Conservation (phyloP, 2,797 vertebrate genomes). For the Anguilla marmorata region DNA sequence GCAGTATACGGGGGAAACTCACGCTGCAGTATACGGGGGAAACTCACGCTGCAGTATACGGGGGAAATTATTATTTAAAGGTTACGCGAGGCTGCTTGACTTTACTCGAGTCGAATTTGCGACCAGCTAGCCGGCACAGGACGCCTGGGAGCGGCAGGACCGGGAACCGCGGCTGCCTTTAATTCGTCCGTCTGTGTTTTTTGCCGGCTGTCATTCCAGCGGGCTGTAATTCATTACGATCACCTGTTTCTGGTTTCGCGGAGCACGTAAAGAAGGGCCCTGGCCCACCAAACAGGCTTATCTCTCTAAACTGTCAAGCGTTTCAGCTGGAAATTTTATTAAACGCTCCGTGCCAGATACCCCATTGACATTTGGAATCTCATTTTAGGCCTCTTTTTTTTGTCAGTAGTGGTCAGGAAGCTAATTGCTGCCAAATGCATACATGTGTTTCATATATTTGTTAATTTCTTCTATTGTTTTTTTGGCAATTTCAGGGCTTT, state of each 20-base stretch:
- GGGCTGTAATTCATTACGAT: slow-evolving; percentile 41
- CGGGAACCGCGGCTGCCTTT: slow-evolving; percentile 24
- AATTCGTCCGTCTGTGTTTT: not conserved
- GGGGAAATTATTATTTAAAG: not conserved
- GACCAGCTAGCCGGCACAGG: slow-evolving; percentile 2
- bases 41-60: no score
- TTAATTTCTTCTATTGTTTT: slow-evolving; percentile 39
- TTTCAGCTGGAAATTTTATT: slow-evolving; percentile 40
- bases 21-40: no score
- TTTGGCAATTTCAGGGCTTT: slow-evolving; percentile 34
- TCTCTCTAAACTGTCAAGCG: slow-evolving; percentile 42
- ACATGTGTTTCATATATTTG: slow-evolving; percentile 54
- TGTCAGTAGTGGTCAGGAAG: slow-evolving; percentile 24
- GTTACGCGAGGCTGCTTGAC: not conserved
- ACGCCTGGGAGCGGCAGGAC: slow-evolving; percentile 24
- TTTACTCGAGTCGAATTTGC: not conserved
- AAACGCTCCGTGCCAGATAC: slow-evolving; percentile 44
- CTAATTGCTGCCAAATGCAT: slow-evolving; percentile 41
- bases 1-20: no score
- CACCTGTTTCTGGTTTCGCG: slow-evolving; percentile 38
- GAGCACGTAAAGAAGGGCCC: slow-evolving; percentile 20
- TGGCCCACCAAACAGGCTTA: slow-evolving; percentile 28
- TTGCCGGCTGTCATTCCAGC: slow-evolving; percentile 28
- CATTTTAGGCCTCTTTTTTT: slow-evolving; percentile 27
- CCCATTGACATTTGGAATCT: slow-evolving; percentile 40